Base-by-base conservation (phyloP, 2,797 vertebrate species). In the Balearica regulorum region DNA sequence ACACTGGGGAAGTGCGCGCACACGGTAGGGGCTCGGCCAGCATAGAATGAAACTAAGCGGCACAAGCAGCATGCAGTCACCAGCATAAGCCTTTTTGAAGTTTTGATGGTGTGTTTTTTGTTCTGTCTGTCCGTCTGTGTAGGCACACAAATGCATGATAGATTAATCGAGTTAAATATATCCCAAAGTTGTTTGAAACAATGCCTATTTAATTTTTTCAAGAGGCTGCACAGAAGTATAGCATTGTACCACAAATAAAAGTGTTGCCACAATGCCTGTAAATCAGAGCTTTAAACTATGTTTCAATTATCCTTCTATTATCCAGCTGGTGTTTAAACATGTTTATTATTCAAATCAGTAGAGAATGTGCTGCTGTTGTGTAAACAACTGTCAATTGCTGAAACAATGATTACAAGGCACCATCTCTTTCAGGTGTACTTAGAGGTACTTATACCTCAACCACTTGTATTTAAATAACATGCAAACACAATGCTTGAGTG, bases 251-350 rank as follows among this genome's bases (percentile, higher is more conserved):
- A 97, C 97, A 98, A 98, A 98, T 97, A 97, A 97, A 98, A 98
- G 97, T 97, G 97, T 96, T 96, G 95, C 96, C 94, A 98, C 98
- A 97, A 98, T 97, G 97, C 97, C 97, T 97, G 97, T 98, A 98
- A 98, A 98, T 98, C 98, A 98, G 98, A 98, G 99, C 98, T 98
- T 98, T 99, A 99, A 98, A 99, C 98, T 99, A 98, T 98, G 98
- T 99, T 99, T 98, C 98, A 99, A 99, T 99, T 99, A 99, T 99
- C 98, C 98, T 99, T 98, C 98, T 99, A 99, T 99, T 99, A 99
- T 98, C 98, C 98, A 98, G 98, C 98, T 98, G 98, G 98, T 99
- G 98, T 99, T 98, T 98, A 98, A 97, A 98, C 98, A 98, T 98
- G 98, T 98, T 98, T 98, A 98, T 98, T 98, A 99, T 99, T 98